Evolutionary conservation across 92 coral and sea anemone species (phyloP).

Genomic region (Meandrina meandrites): DNA sequence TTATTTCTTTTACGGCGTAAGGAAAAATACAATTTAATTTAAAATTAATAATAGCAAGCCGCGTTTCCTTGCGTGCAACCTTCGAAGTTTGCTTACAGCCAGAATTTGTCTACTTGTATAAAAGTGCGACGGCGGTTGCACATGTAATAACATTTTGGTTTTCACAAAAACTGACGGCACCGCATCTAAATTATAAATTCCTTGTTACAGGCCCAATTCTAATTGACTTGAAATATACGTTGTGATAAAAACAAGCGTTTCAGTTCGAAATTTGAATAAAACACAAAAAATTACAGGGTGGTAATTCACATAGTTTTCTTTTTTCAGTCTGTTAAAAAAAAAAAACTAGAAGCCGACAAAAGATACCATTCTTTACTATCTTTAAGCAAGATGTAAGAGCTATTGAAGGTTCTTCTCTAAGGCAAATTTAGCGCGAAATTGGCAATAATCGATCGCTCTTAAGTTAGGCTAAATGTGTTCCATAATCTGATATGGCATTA

Average conservation of each 20-base stretch:
- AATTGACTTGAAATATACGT: too few relatives aligned
- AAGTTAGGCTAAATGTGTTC: background rate
- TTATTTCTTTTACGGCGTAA: too few relatives aligned
- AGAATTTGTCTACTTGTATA: too few relatives aligned
- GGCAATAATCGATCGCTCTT: background rate
- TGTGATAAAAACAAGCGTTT: too few relatives aligned
- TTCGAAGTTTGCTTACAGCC: too few relatives aligned
- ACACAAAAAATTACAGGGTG: background rate
- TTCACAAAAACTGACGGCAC: background rate
- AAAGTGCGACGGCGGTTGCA: background rate
- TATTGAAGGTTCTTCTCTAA: background rate
- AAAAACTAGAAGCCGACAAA: background rate
- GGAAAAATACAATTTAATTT: too few relatives aligned
- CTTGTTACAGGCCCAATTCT: background rate
- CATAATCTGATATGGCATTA: background rate
- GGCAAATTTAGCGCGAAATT: background rate
- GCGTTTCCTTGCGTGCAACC: too few relatives aligned
- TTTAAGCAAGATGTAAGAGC: background rate
- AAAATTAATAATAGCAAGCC: too few relatives aligned
- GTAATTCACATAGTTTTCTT: too few relatives aligned
- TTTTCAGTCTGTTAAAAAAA: too few relatives aligned
- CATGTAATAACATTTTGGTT: too few relatives aligned
- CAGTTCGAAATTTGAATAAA: background rate
- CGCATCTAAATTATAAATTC: background rate
- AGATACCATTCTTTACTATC: background rate